Conservation (phyloP, 2,888 invertebrate species). For the Xanthostigma xanthostigma region DNA sequence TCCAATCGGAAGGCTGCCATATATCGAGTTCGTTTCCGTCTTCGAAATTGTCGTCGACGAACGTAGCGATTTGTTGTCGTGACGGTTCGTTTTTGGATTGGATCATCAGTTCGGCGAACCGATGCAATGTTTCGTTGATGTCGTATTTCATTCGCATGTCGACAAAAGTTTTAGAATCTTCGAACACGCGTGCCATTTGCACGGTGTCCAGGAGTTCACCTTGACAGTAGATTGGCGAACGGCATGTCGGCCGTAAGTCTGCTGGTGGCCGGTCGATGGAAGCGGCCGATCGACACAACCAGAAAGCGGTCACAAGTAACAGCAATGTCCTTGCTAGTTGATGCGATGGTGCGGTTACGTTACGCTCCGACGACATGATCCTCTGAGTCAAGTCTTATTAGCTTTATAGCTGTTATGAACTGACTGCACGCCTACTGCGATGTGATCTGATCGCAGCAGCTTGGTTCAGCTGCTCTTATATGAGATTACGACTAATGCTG, state of each 20-base stretch:
- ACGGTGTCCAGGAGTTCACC: conserved; percentile 57
- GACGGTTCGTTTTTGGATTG: conserved; percentile 32
- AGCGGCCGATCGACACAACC: too few species aligned
- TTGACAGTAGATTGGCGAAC: conserved; percentile 55
- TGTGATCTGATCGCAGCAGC: too few species aligned
- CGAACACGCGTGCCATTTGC: conserved; percentile 48
- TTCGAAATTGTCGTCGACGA: conserved; percentile 42
- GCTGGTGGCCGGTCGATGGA: too few species aligned
- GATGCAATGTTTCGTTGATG: conserved; percentile 37
- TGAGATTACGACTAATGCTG: too few species aligned
- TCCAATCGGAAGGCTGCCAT: conserved; percentile 45
- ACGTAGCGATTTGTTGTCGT: conserved; percentile 31
- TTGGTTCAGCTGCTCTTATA: too few species aligned
- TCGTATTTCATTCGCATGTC: conserved; percentile 53
- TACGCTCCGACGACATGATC: too few species aligned
- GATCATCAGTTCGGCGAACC: conserved; percentile 41
- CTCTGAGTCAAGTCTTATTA: too few species aligned
- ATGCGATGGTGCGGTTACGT: too few species aligned
- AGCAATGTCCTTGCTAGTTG: too few species aligned
- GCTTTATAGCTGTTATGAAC: too few species aligned
- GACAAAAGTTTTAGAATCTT: conserved; percentile 73
- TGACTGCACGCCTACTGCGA: too few species aligned
- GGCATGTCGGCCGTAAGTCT: conserved; percentile 21
- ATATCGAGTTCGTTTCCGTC: conserved; percentile 39
- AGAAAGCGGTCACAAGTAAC: too few species aligned